A percentile compares a stretch with the other conserved stretches of the same genome.
phyloP scores from a whole-genome alignment of 2,113 vertebrate species.

The Ammodytes marinus region DNA sequence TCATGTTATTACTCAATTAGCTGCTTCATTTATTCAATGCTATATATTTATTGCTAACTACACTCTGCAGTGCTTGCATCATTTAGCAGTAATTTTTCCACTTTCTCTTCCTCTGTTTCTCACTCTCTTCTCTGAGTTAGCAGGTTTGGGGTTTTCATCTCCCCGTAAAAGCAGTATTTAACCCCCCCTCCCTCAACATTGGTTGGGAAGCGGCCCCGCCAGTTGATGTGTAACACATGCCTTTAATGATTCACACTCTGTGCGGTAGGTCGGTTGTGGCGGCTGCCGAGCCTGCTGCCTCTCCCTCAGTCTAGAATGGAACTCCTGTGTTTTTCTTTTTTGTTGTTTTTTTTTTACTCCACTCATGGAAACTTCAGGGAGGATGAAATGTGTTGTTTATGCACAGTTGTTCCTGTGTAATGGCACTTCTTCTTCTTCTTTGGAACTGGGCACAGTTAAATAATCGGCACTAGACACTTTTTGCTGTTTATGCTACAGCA shows the following conservation, averaged over 20 bases:
- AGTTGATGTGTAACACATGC: slow-evolving; percentile 84
- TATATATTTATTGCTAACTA: slow-evolving; percentile 46
- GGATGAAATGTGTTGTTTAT: slow-evolving; percentile 49
- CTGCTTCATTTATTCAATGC: slow-evolving; percentile 51
- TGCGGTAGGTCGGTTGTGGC: slow-evolving; percentile 78
- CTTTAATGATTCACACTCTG: slow-evolving; percentile 82
- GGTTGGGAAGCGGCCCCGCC: slow-evolving; percentile 74
- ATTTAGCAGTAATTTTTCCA: slow-evolving; percentile 28
- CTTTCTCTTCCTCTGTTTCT: slow-evolving; percentile 35
- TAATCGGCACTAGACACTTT: slow-evolving; percentile 12
- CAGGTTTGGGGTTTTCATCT: slow-evolving; percentile 70
- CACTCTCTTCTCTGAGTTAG: slow-evolving; percentile 43
- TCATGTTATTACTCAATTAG: slow-evolving; percentile 58
- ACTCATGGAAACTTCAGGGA: slow-evolving; percentile 54
- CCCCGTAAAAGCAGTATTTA: slow-evolving; percentile 62
- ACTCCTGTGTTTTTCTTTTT: slow-evolving; percentile 53
- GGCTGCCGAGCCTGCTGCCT: slow-evolving; percentile 61
- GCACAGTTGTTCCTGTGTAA: slow-evolving; percentile 31
- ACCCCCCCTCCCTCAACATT: slow-evolving; percentile 47
- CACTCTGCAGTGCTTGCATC: background rate
- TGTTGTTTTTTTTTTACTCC: slow-evolving; percentile 19
- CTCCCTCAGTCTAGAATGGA: slow-evolving; percentile 60
- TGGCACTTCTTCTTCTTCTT: slow-evolving; percentile 13
- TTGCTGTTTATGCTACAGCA: background rate
- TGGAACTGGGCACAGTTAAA: slow-evolving; percentile 14